These are phyloP conservation scores for Borostomias antarcticus DNA, from an alignment of 2,797 vertebrate genomes.

Conservation along the genomic window DNA sequence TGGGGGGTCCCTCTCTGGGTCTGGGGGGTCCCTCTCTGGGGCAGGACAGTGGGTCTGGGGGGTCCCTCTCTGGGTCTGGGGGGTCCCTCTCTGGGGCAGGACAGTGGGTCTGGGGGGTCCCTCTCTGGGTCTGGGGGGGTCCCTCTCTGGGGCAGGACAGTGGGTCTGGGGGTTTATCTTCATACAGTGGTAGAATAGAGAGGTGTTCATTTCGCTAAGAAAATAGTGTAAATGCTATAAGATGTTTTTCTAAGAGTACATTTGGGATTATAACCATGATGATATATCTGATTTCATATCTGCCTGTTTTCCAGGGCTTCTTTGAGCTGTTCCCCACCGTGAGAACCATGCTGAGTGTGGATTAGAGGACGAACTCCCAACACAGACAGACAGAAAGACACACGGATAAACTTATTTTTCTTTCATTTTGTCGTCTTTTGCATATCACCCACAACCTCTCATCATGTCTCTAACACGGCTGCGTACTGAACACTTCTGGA, in stretches of 20 bases:
- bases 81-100: no score
- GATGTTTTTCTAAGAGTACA: background rate
- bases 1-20: no score
- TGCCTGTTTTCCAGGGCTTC: slow-evolving; percentile 80
- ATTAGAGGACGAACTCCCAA: slow-evolving; percentile 60
- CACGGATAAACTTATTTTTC: background rate
- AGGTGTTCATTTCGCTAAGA: no score
- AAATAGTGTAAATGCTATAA: no score
- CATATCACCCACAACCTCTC: background rate
- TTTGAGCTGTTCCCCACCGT: slow-evolving; percentile 85
- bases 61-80: no score
- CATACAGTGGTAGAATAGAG: no score
- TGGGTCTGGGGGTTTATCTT: no score
- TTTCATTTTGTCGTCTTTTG: background rate
- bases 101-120: background rate
- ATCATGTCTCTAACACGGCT: background rate
- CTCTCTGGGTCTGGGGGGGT: no score
- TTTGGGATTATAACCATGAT: slow-evolving; percentile 9
- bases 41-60: no score
- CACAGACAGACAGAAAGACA: background rate
- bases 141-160: no score
- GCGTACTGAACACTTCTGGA: background rate
- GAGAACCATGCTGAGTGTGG: slow-evolving; percentile 78
- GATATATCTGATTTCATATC: slow-evolving; percentile 4
- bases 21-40: no score